Evolutionary conservation across 2,888 invertebrate species (phyloP), one percentile per base, ranked within the genome.

Genomic region (Ariolimax columbianus): DNA sequence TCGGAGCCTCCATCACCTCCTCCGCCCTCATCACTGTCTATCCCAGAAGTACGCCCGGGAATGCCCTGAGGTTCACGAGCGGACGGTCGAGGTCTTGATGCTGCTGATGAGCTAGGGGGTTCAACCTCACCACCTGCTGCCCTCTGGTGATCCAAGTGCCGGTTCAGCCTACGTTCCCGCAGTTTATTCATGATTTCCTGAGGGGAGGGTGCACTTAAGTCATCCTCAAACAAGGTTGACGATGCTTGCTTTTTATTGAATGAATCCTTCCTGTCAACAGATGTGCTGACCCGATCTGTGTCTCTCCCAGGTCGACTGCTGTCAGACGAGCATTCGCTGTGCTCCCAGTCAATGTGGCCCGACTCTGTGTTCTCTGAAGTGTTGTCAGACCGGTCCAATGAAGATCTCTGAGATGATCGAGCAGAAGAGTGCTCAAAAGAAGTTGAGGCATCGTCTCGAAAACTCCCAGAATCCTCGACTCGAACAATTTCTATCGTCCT

Each of bases 1-100:
- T 93, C 93, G 6, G 91, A 91, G 51, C 92, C 93, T 30, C 88
- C 88, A 94, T 89, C 95, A 94, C 79, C 84, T 19, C 81, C 79
- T 72, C 83, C 87, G 14, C 80, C 55, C 2, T 82, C 81, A n/a
- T 80, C 86, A 23, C 3, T 43, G 40, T 85, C 85, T 9, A 85
- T 66, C 7, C 81, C 81, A 63, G 90, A 87, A 9, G 85, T 75
- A 84, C 91, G 91, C 40, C 89, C 91, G 38, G 92, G 91, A 86
- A 92, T 93, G 80, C 93, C 93, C 86, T 92, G 92, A 17, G 92
- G 92, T 85, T 92, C 91, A 70, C 92, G 89, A 38, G 92, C 87
- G 82, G 91, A 92, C 1, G 85, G 68, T 86, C 90, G 88, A 55
- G 91, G 90, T 11, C 89, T 88, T 17, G 75, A 79, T 30, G 82